phyloP scores from a whole-genome alignment of 1,140 invertebrate genomes.

The Bombus picipes region DNA sequence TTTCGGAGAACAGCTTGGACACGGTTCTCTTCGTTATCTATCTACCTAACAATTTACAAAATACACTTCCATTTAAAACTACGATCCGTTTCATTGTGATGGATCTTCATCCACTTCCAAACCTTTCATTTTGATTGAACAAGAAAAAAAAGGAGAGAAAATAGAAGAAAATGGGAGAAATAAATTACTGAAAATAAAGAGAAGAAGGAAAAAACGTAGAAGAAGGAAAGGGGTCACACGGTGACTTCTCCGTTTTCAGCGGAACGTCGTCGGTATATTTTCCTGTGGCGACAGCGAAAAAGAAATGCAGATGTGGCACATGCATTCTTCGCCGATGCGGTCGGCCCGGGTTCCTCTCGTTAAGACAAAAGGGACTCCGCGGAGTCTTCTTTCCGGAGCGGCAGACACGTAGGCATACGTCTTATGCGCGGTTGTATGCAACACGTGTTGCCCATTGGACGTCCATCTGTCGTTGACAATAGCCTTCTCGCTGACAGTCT shows the following conservation, averaged over 20 bases:
- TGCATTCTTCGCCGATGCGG: constrained; percentile 37
- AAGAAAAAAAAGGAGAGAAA: background rate
- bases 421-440: constrained; percentile 68
- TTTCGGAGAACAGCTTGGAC: background rate
- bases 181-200: background rate
- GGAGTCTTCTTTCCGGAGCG: constrained; percentile 56
- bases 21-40: too few relatives aligned
- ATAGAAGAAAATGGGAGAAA: background rate
- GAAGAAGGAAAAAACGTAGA: background rate
- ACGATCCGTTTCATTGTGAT: too few relatives aligned
- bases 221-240: constrained; percentile 23
- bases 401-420: constrained; percentile 51
- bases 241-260: background rate
- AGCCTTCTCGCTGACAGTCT: constrained; percentile 75
- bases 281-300: constrained; percentile 38
- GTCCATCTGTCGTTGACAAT: constrained; percentile 79
- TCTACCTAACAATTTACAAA: too few relatives aligned
- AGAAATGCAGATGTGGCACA: constrained; percentile 61
- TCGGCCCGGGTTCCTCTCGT: constrained; percentile 41
- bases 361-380: constrained; percentile 67
- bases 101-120: background rate
- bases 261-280: constrained; percentile 12
- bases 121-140: background rate
- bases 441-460: constrained; percentile 76
- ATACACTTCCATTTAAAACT: too few relatives aligned